Conservation (phyloP, 2,113 vertebrate genomes). For the Vidua chalybeata region DNA sequence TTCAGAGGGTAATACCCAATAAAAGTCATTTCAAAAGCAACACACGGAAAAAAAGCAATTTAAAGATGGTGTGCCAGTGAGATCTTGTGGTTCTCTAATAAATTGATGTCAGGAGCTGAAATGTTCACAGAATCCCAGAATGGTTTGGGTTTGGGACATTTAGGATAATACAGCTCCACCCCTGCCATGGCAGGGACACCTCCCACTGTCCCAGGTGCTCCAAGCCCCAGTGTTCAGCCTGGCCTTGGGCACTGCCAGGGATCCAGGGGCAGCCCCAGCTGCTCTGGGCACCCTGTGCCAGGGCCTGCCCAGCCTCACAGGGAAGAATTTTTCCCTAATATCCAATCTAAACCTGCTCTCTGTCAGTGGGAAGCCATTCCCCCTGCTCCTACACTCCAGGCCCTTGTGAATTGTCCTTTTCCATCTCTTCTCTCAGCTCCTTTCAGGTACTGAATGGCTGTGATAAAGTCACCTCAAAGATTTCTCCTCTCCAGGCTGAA, state of each 20-base stretch:
- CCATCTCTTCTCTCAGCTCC: not conserved
- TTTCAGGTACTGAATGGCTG: not conserved
- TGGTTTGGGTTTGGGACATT: not conserved
- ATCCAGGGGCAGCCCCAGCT: not conserved
- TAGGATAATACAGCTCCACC: not conserved
- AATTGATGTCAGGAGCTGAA: not conserved
- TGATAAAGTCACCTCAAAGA: not conserved
- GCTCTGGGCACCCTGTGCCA: not conserved
- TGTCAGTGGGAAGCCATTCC: not conserved
- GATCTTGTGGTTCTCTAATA: not conserved
- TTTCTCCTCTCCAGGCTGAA: not conserved
- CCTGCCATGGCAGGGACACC: not conserved
- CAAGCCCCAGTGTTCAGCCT: fast-evolving
- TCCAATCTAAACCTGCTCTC: not conserved
- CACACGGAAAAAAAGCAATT: not conserved
- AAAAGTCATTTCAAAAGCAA: not conserved
- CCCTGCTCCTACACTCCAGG: not conserved
- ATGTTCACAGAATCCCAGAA: not conserved
- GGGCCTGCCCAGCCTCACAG: fast-evolving
- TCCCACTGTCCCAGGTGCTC: fast-evolving
- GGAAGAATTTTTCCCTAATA: not conserved
- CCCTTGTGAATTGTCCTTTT: not conserved
- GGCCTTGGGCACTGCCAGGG: fast-evolving
- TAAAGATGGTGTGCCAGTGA: not conserved
- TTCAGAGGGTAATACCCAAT: not conserved